Evolutionary conservation across 2,797 vertebrate species (phyloP).

Genomic region (Silurus aristotelis): DNA sequence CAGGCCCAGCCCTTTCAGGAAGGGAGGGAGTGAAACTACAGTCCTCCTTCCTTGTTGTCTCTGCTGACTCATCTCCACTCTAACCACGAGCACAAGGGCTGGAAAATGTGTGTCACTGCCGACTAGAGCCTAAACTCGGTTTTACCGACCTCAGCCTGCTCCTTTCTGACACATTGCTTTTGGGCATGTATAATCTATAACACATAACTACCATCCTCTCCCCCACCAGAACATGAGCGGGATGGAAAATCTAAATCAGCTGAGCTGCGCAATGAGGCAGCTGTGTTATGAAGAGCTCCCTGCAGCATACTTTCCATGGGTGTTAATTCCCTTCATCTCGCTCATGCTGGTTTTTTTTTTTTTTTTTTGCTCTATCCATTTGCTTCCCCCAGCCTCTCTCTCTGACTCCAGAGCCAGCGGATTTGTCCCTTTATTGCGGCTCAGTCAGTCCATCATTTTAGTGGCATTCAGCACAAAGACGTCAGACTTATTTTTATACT

Average conservation of each 20-base stretch:
- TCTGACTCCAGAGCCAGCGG: conserved; percentile 34
- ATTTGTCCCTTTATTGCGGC: conserved; percentile 41
- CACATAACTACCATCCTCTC: conserved; percentile 22
- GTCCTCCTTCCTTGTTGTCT: conserved; percentile 37
- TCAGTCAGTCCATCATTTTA: conserved; percentile 45
- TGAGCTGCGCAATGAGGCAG: conserved; percentile 56
- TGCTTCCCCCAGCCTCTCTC: conserved; percentile 2
- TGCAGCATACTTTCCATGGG: conserved; percentile 60
- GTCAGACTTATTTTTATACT: conserved; percentile 52
- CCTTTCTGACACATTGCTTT: conserved; percentile 40
- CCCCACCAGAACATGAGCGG: conserved; percentile 24
- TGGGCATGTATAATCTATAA: conserved; percentile 38
- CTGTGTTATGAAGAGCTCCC: conserved; percentile 59
- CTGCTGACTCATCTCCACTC: conserved; percentile 58
- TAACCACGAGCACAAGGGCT: conserved; percentile 46
- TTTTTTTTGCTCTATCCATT: conserved; percentile 9
- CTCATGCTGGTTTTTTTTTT: conserved; percentile 1
- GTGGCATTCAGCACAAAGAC: conserved; percentile 46
- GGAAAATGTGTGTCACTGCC: conserved; percentile 56
- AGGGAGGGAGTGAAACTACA: conserved; percentile 38
- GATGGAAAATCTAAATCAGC: conserved; percentile 61
- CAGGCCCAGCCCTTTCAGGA: conserved; percentile 39
- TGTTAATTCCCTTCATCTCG: conserved; percentile 47
- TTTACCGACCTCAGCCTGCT: conserved; percentile 32
- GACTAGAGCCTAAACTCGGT: conserved; percentile 42